These are phyloP conservation scores for Dendrocincla fuliginosa DNA, from an alignment of 2,797 vertebrate species.

Conservation along the genomic window DNA sequence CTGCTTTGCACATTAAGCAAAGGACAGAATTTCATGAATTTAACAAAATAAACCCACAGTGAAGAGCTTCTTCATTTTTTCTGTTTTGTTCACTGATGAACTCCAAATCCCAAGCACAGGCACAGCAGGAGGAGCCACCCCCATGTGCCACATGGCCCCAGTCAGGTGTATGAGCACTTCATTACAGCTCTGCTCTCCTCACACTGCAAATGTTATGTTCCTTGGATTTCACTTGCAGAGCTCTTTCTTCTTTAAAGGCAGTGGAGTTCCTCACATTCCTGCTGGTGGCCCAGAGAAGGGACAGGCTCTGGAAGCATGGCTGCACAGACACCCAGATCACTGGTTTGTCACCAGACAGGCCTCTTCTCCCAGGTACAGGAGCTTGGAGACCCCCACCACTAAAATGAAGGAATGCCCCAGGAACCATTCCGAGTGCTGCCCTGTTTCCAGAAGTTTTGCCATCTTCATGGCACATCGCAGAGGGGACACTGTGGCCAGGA, in stretches of 20 bases:
- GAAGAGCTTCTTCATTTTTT: constrained; percentile 2
- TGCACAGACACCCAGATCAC: fast-evolving
- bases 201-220: fast-evolving
- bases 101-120: background rate
- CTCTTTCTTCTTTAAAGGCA: background rate
- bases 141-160: background rate
- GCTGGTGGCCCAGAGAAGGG: background rate
- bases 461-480: fast-evolving
- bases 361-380: fast-evolving
- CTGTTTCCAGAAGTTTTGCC: background rate
- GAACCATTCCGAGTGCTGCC: fast-evolving
- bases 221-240: no score
- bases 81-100: background rate
- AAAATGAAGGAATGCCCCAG: background rate
- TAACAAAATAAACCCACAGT: constrained; percentile 44
- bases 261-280: background rate
- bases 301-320: fast-evolving
- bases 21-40: constrained; percentile 62
- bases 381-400: background rate
- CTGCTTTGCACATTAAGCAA: constrained; percentile 82
- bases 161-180: background rate
- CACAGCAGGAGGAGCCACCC: background rate
- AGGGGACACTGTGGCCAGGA: background rate
- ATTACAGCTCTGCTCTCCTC: background rate
- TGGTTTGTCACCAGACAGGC: no score